Evolutionary conservation across 2,797 vertebrate genomes (phyloP), one percentile per base, ranked within the genome.

Genomic region (Hozukius guyotensis): DNA sequence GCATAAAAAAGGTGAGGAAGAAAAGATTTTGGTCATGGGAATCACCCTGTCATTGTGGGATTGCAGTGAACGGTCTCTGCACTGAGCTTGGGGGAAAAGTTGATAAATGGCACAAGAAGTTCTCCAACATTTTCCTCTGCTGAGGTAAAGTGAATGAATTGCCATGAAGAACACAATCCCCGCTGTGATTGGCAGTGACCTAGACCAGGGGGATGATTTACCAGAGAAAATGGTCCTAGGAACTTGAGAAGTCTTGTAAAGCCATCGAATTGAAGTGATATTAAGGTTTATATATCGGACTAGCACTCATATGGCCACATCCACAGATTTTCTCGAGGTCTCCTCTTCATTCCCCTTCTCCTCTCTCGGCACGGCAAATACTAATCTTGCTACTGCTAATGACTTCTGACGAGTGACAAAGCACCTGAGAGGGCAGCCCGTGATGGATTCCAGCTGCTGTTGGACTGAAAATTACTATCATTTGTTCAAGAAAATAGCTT

Each of bases 331-430:
- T 85, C 78, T 72, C 2, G 0, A 38, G 81, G 84, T 82, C 79
- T 81, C 77, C 65, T 68, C 82, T 77, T 79, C 80, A 31, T 84
- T 90, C 74, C 81, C 84, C 75, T 71, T 32, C 65, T 85, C 77
- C 78, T 59, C 81, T 77, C 84, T 88, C 75, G 62, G 77, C 82
- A 81, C 82, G 82, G 78, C 81, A 93, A 95, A 93, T 93, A 93
- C 93, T 94, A 94, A 95, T 95, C 93, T 93, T 89, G 87, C 91
- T 52, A 74, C 88, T 86, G 83, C 93, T 95, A 96, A 96, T 94
- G 94, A 95, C 91, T 94, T 96, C 90, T 94, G 94, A 95, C 87
- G 86, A 95, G 89, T 94, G 94, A 96, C 94, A 96, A 95, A 95
- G 93, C 87, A 93, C 93, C 92, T 90, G 90, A 91, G 92, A 92